Base-by-base conservation (phyloP, 2,888 invertebrate genomes). In the Micoletzkya japonica region DNA sequence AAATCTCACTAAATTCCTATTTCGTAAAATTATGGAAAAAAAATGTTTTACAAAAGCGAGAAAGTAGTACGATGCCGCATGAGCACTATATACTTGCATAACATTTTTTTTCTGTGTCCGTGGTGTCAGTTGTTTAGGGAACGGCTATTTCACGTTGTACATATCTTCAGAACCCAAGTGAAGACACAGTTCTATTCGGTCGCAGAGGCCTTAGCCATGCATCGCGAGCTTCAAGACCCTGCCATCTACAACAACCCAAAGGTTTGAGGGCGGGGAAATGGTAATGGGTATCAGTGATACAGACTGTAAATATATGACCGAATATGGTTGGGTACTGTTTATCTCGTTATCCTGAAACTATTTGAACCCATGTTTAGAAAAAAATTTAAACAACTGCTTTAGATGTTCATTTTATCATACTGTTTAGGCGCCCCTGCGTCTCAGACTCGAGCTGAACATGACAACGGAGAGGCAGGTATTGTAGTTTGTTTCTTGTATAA, bases 211-310 rank as follows among this genome's bases (percentile, higher is more conserved):
- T 88, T 95, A 20, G 87, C 90, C 74, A 90, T 90, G 71, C 92
- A 93, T 81, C 89, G 91, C 60, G 92, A 94, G 86, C 90, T 91
- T 0, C 92, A 93, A 86, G 91, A 93, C 85, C 92, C 93, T 0
- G 90, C 91, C 0, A 91, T 94, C 88, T 91, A 90, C 81, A 92
- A 94, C 86, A 87, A 89, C 49, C 92, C 92, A 0, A 89, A 91
- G 68, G 64, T 66, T 26, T 24, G 26, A n/a, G 14, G 24, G 24
- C 17, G 30, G 4, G 28, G 4, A 44, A 44, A 14, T 14, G 20
- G n/a, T n/a, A n/a, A n/a, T n/a, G n/a, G n/a, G n/a, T n/a, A n/a
- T n/a, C n/a, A n/a, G n/a, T n/a, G n/a, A n/a, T n/a, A n/a, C n/a
- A n/a, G n/a, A n/a, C n/a, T n/a, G n/a, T n/a, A n/a, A n/a, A n/a